phyloP scores from a whole-genome alignment of 2,797 vertebrate species.

The Phylloscopus collybita region DNA sequence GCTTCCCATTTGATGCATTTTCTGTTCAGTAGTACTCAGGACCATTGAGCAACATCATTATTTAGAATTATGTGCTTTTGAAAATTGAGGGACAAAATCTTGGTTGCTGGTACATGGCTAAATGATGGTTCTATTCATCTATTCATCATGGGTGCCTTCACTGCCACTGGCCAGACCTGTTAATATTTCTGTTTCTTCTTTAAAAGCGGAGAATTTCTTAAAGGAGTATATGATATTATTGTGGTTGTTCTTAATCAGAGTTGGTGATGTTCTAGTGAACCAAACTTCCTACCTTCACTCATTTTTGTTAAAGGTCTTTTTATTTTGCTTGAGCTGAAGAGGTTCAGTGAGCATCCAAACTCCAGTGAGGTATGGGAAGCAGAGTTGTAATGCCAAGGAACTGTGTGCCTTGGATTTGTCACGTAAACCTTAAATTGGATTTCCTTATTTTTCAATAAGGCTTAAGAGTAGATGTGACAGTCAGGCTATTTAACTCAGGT shows the following conservation, averaged over 20 bases:
- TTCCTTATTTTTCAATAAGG: slow-evolving; percentile 37
- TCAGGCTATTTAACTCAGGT: background rate
- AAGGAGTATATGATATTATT: background rate
- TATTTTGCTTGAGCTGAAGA: background rate
- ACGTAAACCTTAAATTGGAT: slow-evolving; percentile 3
- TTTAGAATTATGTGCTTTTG: slow-evolving; percentile 26
- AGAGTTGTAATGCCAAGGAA: background rate
- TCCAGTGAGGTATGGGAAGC: background rate
- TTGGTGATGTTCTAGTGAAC: background rate
- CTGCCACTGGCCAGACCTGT: background rate
- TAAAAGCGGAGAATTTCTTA: background rate
- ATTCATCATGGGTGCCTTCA: background rate
- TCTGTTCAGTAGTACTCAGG: background rate
- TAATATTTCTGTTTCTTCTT: background rate
- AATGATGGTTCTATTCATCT: background rate
- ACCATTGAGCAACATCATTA: background rate
- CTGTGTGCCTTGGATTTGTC: background rate
- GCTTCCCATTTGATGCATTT: slow-evolving; percentile 6
- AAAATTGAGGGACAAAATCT: background rate
- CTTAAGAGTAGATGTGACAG: background rate
- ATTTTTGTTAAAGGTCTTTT: background rate
- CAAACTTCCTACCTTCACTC: background rate
- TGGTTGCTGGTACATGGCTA: background rate
- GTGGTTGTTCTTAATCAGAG: background rate
- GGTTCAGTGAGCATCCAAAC: background rate